Base-by-base conservation (phyloP, 2,888 invertebrate genomes). In the Agelastica alni region DNA sequence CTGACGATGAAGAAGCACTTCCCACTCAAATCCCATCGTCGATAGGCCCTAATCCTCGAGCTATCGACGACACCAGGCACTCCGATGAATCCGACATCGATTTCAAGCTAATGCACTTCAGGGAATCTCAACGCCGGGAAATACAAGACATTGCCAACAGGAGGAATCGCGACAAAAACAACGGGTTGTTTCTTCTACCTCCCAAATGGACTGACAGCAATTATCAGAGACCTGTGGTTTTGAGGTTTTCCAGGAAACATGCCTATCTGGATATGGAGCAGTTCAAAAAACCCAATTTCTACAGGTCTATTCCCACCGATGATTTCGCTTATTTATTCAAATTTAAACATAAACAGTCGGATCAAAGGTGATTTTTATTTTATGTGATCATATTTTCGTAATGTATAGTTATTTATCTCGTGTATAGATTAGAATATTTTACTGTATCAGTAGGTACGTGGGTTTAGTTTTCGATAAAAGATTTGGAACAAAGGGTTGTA, bases 301-400 rank as follows among this genome's bases (percentile, higher is more conserved):
- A 72, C 63, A 65, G 72, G 53, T 63, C 72, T 34, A 59, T 73
- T 3, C 71, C 71, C 1, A 59, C 63, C 28, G 69, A 73, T 51
- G 72, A 74, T 56, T 64, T 73, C 20, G 70, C 69, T 9, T 71
- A 69, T 59, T 65, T 74, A 49, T 74, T 74, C 56, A 72, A 72
- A 10, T 59, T 67, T 52, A 69, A 64, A 58, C 60, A 66, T 34
- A 62, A 63, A 64, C 64, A 65, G 37, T 52, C 48, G n/a, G 54
- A 32, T 16, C 37, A 31, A 22, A 43, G 48, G 48, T 53, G 37
- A 53, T 41, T 48, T 26, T n/a, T n/a, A n/a, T n/a, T 32, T 42
- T 6, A 47, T 45, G 53, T 47, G 43, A 41, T 53, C 43, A 43
- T 20, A 13, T 32, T 36, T 26, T 12, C 37, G 44, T 30, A 44